Evolutionary conservation across 2,797 vertebrate species (phyloP), one percentile per base, ranked within the genome.

Genomic region (Botia kubotai): DNA sequence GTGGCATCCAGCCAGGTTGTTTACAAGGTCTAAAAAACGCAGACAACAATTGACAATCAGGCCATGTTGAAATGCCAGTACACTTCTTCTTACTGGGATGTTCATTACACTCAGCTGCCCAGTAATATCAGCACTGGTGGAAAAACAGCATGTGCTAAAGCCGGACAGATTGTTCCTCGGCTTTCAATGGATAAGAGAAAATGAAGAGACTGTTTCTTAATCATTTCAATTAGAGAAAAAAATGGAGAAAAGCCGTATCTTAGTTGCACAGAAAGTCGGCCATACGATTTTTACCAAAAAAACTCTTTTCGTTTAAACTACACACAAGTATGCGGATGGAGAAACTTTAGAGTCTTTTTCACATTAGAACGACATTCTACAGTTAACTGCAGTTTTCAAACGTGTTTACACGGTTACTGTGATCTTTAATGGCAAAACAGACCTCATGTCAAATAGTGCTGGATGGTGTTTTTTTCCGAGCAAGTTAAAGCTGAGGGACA

Each of bases 1-100:
- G 72, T 82, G 78, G 68, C 33, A 46, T 66, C 21, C 50, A 80
- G 62, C 63, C 71, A 58, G 60, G 57, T 82, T 77, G 68, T 77
- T 77, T 65, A 72, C 72, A 57, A 29, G n/a, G 75, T 58, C 63
- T 65, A n/a, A 80, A 83, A 72, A 81, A 21, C 10, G 33, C 55
- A 75, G 53, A 57, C 23, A 11, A 17, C 43, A 71, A 75, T 75
- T 71, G 19, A 46, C 72, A 17, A 46, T 70, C 46, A 68, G 13
- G 43, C 7, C 16, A 16, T 7, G 53, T 13, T 29, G 58, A 79
- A 79, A 67, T 46, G 62, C n/a, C 65, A 75, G 23, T 82, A 67
- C 16, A 39, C 57, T 60, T 52, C 33, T 36, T 39, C 43, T 70
- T 70, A 23, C 55, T 10, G 10, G 10, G 50, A 7, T 29, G 23